phyloP scores from a whole-genome alignment of 2,888 invertebrate genomes.

The Dasypogon diadema region DNA sequence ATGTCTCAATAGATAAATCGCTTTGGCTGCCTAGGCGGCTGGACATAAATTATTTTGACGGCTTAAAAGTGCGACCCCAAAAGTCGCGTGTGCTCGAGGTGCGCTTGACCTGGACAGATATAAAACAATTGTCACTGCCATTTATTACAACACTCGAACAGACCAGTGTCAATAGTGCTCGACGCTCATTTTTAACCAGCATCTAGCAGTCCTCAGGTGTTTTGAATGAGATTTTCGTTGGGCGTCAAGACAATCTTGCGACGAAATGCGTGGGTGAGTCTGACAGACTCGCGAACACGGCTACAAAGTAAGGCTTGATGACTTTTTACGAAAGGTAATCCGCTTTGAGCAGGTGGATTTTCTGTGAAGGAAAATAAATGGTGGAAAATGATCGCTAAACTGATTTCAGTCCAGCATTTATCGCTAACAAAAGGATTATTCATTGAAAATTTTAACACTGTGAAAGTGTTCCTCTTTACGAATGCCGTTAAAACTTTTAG shows the following conservation, averaged over 20 bases:
- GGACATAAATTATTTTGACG: conserved; percentile 10
- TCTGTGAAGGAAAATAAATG: background rate
- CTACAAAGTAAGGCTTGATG: background rate
- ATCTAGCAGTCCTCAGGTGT: background rate
- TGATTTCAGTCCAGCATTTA: background rate
- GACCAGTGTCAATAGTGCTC: conserved; percentile 30
- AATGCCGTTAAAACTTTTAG: background rate
- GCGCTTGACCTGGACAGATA: conserved; percentile 31
- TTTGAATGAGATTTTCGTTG: background rate
- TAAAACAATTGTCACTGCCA: conserved; percentile 35
- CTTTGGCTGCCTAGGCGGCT: background rate
- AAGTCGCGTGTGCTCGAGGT: conserved; percentile 27
- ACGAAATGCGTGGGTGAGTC: background rate
- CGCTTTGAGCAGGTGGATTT: background rate
- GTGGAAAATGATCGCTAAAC: background rate
- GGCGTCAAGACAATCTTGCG: background rate
- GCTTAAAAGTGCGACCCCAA: conserved; percentile 19
- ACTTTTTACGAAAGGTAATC: background rate
- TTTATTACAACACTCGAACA: conserved; percentile 28
- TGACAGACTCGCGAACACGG: background rate
- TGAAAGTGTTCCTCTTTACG: background rate
- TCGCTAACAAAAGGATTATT: background rate
- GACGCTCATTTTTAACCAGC: background rate
- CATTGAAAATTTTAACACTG: too few relatives aligned
- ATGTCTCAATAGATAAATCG: background rate